These are phyloP conservation scores for Hymenochirus boettgeri DNA, from an alignment of 2,113 vertebrate genomes.

Conservation along the genomic window DNA sequence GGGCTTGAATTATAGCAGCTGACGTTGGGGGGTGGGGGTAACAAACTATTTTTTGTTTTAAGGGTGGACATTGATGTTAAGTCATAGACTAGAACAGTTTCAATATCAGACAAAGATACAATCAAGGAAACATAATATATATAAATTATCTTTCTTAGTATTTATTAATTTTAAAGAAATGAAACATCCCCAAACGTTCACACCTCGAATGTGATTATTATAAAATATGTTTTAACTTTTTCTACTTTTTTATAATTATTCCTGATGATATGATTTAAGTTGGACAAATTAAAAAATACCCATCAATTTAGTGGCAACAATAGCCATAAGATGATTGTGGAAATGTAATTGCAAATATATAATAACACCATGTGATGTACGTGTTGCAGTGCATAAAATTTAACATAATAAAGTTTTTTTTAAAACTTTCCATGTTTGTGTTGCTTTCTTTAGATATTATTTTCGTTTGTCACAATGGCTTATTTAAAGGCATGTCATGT, in stretches of 20 bases:
- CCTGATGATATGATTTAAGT: background rate
- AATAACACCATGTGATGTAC: slow-evolving; percentile 35
- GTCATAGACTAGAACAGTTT: too few relatives aligned
- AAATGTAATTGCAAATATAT: slow-evolving; percentile 40
- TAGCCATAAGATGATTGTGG: slow-evolving; percentile 41
- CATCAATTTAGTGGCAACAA: slow-evolving; percentile 29
- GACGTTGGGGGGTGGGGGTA: too few relatives aligned
- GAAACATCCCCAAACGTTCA: background rate
- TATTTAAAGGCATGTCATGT: too few relatives aligned
- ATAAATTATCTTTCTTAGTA: slow-evolving; percentile 6
- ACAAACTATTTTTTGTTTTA: too few relatives aligned
- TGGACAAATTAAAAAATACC: slow-evolving; percentile 19
- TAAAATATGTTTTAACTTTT: background rate
- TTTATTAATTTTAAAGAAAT: background rate
- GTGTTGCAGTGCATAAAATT: slow-evolving; percentile 36
- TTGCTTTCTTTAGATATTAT: background rate
- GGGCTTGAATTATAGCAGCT: too few relatives aligned
- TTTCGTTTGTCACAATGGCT: background rate
- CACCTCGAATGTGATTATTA: background rate
- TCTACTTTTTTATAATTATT: background rate
- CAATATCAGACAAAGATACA: too few relatives aligned
- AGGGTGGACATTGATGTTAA: too few relatives aligned
- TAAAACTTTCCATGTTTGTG: background rate
- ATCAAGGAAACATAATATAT: too few relatives aligned
- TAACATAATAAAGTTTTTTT: slow-evolving; percentile 35